These are phyloP conservation scores for Lanistes nyassanus DNA, from an alignment of 1,140 invertebrate genomes.

Conservation along the genomic window DNA sequence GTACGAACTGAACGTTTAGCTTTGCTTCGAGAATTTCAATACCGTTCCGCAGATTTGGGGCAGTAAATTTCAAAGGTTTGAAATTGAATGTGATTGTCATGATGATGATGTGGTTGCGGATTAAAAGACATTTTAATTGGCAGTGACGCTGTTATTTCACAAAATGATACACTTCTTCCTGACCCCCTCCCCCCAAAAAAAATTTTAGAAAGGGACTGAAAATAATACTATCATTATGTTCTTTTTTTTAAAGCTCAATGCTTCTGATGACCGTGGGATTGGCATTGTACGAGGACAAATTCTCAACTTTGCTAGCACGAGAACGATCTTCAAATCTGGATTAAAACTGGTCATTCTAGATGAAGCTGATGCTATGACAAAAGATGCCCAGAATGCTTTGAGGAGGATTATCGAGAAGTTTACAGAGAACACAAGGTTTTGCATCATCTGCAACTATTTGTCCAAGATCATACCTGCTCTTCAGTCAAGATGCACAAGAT, in stretches of 20 bases:
- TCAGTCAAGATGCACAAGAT: conserved; percentile 97
- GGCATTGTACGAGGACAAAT: conserved; percentile 95
- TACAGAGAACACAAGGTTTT: conserved; percentile 97
- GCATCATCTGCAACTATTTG: conserved; percentile 98
- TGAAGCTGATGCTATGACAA: conserved; percentile 99
- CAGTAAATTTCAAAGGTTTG: too few species aligned
- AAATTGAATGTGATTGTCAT: too few species aligned
- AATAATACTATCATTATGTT: too few species aligned
- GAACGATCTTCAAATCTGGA: conserved; percentile 92
- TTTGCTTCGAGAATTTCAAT: too few species aligned
- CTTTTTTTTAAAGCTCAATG: conserved; percentile 65
- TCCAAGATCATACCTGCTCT: conserved; percentile 98
- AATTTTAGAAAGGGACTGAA: too few species aligned
- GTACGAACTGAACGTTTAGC: too few species aligned
- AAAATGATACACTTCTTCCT: neutral
- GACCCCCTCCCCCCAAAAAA: neutral
- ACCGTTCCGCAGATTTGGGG: too few species aligned
- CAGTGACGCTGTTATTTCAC: neutral
- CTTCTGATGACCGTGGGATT: conserved; percentile 99
- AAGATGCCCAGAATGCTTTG: conserved; percentile 98
- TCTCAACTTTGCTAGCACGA: conserved; percentile 97
- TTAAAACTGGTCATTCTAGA: conserved; percentile 98
- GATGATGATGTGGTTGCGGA: too few species aligned
- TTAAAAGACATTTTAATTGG: too few species aligned
- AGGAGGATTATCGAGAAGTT: conserved; percentile 99